A percentile compares a stretch with the other conserved stretches of the same genome.
phyloP scores from a whole-genome alignment of 2,888 invertebrate genomes.

The Petrophora chlorosata region DNA sequence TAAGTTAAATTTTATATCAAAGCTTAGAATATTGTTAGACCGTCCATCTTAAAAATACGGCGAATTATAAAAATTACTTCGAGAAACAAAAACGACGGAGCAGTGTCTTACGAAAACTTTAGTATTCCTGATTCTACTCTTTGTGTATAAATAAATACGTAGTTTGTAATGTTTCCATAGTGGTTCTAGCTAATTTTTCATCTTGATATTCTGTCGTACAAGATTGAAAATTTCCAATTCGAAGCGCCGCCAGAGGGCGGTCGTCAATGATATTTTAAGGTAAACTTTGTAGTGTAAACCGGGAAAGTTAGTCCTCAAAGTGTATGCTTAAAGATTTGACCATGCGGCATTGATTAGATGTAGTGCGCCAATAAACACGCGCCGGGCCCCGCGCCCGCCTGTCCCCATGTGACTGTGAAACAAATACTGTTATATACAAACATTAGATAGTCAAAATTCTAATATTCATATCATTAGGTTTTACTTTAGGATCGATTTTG shows the following conservation, averaged over 20 bases:
- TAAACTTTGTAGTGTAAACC: conserved; percentile 57
- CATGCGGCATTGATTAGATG: conserved; percentile 49
- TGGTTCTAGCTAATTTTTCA: conserved; percentile 68
- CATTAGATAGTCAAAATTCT: conserved; percentile 81
- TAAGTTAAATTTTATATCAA: conserved; percentile 41
- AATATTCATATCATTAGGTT: conserved; percentile 83
- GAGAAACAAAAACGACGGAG: conserved; percentile 52
- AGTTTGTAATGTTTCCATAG: conserved; percentile 70
- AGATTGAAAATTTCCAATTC: conserved; percentile 48
- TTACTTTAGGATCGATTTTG: conserved; percentile 78
- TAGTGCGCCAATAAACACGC: conserved; percentile 44
- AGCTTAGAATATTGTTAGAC: conserved; percentile 54
- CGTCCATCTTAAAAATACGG: conserved; percentile 57
- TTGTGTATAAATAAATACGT: conserved; percentile 65
- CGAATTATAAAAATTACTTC: conserved; percentile 18
- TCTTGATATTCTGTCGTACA: conserved; percentile 58
- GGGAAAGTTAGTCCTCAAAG: conserved; percentile 54
- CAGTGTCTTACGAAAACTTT: conserved; percentile 60
- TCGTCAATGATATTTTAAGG: conserved; percentile 56
- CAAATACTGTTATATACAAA: conserved; percentile 58
- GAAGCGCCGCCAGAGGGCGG: conserved; percentile 30
- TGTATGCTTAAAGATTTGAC: conserved; percentile 60
- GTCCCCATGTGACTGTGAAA: conserved; percentile 46
- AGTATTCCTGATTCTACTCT: conserved; percentile 72
- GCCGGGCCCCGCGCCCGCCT: conserved; percentile 48